Evolutionary conservation across 2,888 invertebrate species (phyloP).

Genomic region (Panopea generosa): DNA sequence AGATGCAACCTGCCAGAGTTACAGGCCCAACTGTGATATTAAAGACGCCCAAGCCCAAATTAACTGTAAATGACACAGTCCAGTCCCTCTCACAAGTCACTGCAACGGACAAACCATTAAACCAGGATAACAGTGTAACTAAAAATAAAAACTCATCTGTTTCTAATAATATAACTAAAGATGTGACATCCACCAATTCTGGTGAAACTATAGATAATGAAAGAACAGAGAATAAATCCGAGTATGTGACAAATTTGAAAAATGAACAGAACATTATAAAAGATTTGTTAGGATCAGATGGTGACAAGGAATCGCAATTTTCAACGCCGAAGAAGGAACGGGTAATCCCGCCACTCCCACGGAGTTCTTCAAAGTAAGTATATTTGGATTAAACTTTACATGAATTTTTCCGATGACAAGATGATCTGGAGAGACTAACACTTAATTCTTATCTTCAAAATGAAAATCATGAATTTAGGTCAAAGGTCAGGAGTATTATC

Average conservation of each 20-base stretch:
- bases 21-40: slow-evolving; percentile 57
- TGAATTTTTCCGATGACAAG: no score
- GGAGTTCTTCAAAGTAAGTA: slow-evolving; percentile 78
- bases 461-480: no score
- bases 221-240: neutral
- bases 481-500: no score
- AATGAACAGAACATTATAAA: no score
- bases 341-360: slow-evolving; percentile 68
- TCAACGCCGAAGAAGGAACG: slow-evolving; percentile 70
- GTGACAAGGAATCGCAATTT: neutral
- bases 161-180: slow-evolving; percentile 2
- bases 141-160: neutral
- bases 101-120: neutral
- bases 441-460: no score
- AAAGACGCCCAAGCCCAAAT: slow-evolving; percentile 50
- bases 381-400: neutral
- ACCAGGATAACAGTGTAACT: neutral
- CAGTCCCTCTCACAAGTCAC: slow-evolving; percentile 16
- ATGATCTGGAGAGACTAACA: no score
- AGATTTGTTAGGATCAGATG: no score
- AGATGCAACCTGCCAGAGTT: no score
- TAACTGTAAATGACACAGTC: slow-evolving; percentile 5
- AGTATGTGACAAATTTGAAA: slow-evolving; percentile 12
- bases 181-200: neutral
- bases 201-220: neutral